Conservation (phyloP, 2,797 vertebrate species). For the Schizopygopsis malacanthus region DNA sequence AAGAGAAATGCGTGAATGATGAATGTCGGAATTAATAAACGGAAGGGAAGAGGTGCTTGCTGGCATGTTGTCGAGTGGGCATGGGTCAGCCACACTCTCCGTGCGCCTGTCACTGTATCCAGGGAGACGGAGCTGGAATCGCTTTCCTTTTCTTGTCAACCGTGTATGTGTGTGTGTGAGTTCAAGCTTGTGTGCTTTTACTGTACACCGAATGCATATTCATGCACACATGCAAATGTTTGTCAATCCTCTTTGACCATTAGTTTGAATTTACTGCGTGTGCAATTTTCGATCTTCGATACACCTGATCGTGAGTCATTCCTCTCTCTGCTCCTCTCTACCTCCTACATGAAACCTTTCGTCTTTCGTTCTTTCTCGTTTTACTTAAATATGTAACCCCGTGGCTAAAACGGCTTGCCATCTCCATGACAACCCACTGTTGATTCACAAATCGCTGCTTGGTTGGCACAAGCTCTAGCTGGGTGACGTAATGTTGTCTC, state of each 20-base stretch:
- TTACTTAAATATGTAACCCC: slow-evolving; percentile 50
- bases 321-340: slow-evolving; percentile 11
- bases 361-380: slow-evolving; percentile 36
- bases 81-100: slow-evolving; percentile 37
- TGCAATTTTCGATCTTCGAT: slow-evolving; percentile 24
- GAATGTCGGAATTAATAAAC: slow-evolving; percentile 59
- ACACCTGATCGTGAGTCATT: slow-evolving; percentile 40
- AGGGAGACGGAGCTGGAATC: slow-evolving; percentile 55
- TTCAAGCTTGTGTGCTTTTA: slow-evolving; percentile 32
- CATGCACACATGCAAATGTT: slow-evolving; percentile 26
- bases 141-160: slow-evolving; percentile 35
- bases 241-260: slow-evolving; percentile 9
- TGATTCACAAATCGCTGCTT: slow-evolving; percentile 71
- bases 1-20: slow-evolving; percentile 54
- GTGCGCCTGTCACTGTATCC: slow-evolving; percentile 54
- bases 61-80: slow-evolving; percentile 26
- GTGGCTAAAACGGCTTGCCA: slow-evolving; percentile 67
- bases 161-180: slow-evolving; percentile 22
- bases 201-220: slow-evolving; percentile 9
- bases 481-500: slow-evolving; percentile 76
- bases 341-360: slow-evolving; percentile 25
- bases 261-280: slow-evolving; percentile 24
- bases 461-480: slow-evolving; percentile 50
- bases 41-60: background rate
- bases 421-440: slow-evolving; percentile 74